Conservation (phyloP, 2,113 vertebrate species). For the Pluvianellus socialis region DNA sequence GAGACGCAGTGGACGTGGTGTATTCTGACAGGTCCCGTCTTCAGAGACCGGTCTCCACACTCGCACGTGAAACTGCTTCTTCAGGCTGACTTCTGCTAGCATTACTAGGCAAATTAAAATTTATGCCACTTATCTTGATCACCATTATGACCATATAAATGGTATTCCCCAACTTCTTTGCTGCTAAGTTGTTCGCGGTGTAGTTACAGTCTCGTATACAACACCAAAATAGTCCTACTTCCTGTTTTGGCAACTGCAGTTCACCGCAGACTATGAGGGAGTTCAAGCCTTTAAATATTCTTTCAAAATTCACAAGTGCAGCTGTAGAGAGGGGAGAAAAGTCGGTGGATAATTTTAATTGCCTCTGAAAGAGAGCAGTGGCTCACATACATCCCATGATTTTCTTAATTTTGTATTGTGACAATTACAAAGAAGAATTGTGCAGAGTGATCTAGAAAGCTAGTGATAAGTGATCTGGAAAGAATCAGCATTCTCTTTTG, state of each 20-base stretch:
- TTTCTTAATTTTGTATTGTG: neutral
- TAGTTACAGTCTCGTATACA: neutral
- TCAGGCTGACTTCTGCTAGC: neutral
- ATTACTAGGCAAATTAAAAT: neutral
- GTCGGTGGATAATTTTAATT: neutral
- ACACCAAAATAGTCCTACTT: neutral
- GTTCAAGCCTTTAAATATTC: neutral
- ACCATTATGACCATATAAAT: neutral
- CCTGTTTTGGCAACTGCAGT: neutral
- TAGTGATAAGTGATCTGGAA: neutral
- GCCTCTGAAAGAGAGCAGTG: neutral
- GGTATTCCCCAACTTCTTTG: neutral
- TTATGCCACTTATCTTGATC: neutral
- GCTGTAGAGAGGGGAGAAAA: neutral
- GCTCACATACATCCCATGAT: neutral
- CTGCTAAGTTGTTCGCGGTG: neutral
- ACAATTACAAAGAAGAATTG: neutral
- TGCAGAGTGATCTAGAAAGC: neutral
- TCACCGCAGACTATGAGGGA: neutral
- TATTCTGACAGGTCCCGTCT: neutral
- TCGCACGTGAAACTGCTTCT: neutral
- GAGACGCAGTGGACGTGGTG: rapidly evolving
- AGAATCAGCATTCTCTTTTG: neutral
- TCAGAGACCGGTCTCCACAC: rapidly evolving
- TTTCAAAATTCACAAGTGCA: neutral